Conservation (phyloP, 1,140 invertebrate genomes). For the Thereuonema tuberculata region DNA sequence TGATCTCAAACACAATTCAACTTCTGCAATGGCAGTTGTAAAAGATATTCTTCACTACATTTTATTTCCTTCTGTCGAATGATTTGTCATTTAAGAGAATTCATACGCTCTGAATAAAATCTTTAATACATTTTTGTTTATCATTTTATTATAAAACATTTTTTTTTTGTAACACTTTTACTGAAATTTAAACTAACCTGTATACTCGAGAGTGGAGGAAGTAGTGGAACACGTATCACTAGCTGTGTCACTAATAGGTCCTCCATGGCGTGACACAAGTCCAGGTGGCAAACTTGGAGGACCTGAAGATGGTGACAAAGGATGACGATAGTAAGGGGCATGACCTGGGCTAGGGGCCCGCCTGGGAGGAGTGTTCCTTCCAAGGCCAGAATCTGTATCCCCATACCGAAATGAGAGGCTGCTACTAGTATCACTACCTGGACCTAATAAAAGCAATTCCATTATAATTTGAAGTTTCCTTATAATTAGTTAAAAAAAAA, state of each 20-base stretch:
- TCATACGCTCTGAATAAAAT: no score
- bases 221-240: conserved; percentile 69
- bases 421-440: background rate
- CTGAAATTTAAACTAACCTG: conserved; percentile 37
- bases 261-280: conserved; percentile 58
- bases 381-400: conserved; percentile 23
- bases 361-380: conserved; percentile 23
- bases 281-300: conserved; percentile 67
- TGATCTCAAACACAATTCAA: no score
- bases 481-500: no score
- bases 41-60: no score
- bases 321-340: conserved; percentile 16
- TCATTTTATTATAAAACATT: no score
- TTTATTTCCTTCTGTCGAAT: no score
- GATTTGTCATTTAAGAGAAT: no score
- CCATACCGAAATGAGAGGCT: background rate
- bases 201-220: conserved; percentile 66
- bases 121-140: no score
- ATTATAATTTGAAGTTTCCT: no score
- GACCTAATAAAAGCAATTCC: background rate
- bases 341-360: conserved; percentile 21
- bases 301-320: conserved; percentile 25
- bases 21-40: no score
- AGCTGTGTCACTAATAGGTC: conserved; percentile 58
- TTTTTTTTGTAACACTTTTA: no score